A percentile compares a stretch with the other conserved stretches of the same genome.
These are phyloP conservation scores for Euspilapteryx auroguttella DNA, from an alignment of 2,888 invertebrate species.

Conservation along the genomic window DNA sequence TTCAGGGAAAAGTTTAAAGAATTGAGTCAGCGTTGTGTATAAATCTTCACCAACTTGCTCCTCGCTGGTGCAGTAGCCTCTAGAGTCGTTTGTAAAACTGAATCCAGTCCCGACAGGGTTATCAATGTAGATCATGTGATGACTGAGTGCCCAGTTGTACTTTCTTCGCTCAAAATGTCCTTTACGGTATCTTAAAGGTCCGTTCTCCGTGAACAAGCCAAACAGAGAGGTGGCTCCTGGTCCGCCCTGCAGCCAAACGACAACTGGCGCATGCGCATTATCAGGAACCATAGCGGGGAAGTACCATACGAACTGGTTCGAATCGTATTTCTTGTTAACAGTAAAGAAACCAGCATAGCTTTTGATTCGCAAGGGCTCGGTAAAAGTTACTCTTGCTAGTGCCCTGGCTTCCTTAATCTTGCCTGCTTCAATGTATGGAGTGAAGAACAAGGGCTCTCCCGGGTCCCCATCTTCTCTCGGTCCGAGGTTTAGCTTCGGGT, in stretches of 20 bases:
- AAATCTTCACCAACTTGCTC: constrained; percentile 79
- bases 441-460: constrained; percentile 71
- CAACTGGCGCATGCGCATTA: constrained; percentile 65
- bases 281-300: constrained; percentile 71
- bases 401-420: constrained; percentile 67
- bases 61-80: constrained; percentile 79
- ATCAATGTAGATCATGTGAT: constrained; percentile 86
- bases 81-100: constrained; percentile 79
- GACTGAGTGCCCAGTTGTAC: constrained; percentile 78
- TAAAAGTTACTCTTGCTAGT: constrained; percentile 58
- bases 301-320: constrained; percentile 92
- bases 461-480: constrained; percentile 29
- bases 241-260: constrained; percentile 86
- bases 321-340: constrained; percentile 74
- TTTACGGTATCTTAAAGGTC: constrained; percentile 60
- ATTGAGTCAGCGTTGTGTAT: constrained; percentile 75
- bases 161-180: constrained; percentile 61
- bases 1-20: constrained; percentile 82
- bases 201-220: constrained; percentile 83
- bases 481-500: constrained; percentile 29
- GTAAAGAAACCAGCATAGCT: constrained; percentile 85
- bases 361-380: constrained; percentile 59
- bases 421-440: constrained; percentile 72
- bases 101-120: constrained; percentile 93
- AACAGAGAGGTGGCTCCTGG: constrained; percentile 80